Conservation (phyloP, 2,113 vertebrate species). For the Hystrix cristata region DNA sequence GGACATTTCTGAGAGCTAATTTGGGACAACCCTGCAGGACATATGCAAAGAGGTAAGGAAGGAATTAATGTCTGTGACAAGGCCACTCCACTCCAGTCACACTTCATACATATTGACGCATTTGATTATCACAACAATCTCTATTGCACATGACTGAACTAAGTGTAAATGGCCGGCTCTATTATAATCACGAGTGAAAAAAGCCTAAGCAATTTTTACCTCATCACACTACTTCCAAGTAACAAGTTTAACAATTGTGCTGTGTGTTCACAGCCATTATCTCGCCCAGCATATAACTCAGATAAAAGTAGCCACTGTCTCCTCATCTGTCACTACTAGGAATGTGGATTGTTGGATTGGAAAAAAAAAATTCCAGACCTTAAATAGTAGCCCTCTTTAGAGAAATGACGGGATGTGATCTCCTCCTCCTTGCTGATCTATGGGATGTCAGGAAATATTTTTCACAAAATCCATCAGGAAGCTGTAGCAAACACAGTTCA, state of each 20-base stretch:
- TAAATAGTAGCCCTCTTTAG: constrained; percentile 11
- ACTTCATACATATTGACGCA: not conserved
- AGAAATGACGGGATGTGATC: not conserved
- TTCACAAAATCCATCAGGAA: constrained; percentile 10
- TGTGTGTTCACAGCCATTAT: not conserved
- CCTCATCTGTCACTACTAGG: not conserved
- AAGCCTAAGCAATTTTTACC: not conserved
- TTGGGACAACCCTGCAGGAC: not conserved
- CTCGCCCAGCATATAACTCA: not conserved
- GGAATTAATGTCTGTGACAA: not conserved
- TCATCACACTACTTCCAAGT: not conserved
- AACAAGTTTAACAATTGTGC: not conserved
- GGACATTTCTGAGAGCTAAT: not conserved
- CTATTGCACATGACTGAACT: not conserved
- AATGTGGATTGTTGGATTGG: not conserved
- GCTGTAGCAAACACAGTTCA: not conserved
- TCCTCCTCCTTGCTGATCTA: not conserved
- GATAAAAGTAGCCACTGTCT: not conserved
- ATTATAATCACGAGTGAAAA: not conserved
- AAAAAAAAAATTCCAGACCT: not conserved
- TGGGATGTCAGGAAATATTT: not conserved
- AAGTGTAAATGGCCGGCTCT: not conserved
- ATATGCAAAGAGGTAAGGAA: not conserved
- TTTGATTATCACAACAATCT: not conserved
- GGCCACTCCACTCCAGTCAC: not conserved